phyloP scores from a whole-genome alignment of 1,140 invertebrate species.

The Lucilia sericata region DNA sequence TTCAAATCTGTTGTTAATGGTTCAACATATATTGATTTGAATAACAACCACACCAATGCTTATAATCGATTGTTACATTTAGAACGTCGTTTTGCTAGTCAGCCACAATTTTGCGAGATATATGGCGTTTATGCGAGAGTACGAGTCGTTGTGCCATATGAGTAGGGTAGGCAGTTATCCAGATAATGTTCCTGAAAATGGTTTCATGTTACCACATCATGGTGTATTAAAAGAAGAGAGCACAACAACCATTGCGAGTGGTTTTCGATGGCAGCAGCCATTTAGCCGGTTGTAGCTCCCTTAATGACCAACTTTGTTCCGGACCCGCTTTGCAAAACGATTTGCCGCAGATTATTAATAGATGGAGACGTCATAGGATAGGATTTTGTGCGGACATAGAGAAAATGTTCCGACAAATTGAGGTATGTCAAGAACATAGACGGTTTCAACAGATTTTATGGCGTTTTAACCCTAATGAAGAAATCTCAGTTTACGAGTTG shows the following conservation, averaged over 20 bases:
- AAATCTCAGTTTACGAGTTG: conserved; percentile 56
- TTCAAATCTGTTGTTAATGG: not conserved
- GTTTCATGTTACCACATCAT: conserved; percentile 15
- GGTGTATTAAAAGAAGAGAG: conserved; percentile 7
- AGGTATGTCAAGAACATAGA: no score
- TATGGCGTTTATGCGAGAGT: not conserved
- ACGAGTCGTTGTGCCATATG: conserved; percentile 1
- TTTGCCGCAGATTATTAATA: conserved; percentile 53
- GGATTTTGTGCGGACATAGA: conserved; percentile 63
- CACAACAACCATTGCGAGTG: conserved; percentile 15
- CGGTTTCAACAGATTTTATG: conserved; percentile 67
- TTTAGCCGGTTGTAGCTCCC: not conserved
- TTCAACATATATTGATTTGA: not conserved
- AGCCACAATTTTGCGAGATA: conserved; percentile 18
- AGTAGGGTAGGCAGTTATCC: conserved; percentile 9
- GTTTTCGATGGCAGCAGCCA: conserved; percentile 11
- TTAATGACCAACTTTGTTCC: conserved; percentile 31
- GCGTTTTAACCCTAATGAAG: conserved; percentile 52
- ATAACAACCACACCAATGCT: not conserved
- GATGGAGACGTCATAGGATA: conserved; percentile 47
- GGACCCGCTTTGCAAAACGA: conserved; percentile 61
- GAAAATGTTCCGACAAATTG: conserved; percentile 68
- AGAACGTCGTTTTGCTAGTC: not conserved
- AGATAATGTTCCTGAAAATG: not conserved
- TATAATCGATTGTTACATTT: not conserved